Conservation (phyloP, 2,888 invertebrate species). For the Hedychridium roseum region DNA sequence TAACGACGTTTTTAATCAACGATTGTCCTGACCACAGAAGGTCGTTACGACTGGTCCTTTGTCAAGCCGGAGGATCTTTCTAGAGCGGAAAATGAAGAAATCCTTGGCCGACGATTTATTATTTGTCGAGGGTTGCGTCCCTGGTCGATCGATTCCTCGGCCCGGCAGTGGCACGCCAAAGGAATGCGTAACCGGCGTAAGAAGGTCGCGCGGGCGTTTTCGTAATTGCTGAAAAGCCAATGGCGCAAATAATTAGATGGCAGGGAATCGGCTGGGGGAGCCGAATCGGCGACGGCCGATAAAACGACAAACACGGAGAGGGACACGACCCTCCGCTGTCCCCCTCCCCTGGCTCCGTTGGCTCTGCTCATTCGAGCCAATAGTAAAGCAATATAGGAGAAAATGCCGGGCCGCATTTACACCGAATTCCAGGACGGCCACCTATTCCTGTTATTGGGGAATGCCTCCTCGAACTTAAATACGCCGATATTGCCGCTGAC, state of each 20-base stretch:
- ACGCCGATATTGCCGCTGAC: too few relatives aligned
- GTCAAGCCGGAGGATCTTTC: conserved; percentile 8
- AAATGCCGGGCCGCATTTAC: conserved; percentile 51
- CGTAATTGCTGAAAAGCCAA: conserved; percentile 23
- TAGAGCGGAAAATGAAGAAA: too few relatives aligned
- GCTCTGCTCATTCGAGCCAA: conserved; percentile 34
- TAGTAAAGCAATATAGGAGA: conserved; percentile 49
- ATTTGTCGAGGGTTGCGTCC: too few relatives aligned
- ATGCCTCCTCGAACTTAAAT: conserved; percentile 35
- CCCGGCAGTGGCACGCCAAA: conserved; percentile 8
- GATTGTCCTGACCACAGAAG: too few relatives aligned
- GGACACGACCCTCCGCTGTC: conserved; percentile 13
- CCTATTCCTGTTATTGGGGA: conserved; percentile 47
- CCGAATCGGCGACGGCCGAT: conserved; percentile 1
- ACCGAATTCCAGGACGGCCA: conserved; percentile 50
- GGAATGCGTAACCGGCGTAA: conserved; percentile 12
- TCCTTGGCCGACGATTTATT: too few relatives aligned
- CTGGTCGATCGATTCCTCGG: not conserved
- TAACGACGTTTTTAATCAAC: too few relatives aligned
- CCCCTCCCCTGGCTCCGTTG: not conserved
- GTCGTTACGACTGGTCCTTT: too few relatives aligned
- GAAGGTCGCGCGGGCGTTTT: conserved; percentile 13
- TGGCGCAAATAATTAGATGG: conserved; percentile 36
- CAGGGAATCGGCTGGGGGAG: conserved; percentile 3
- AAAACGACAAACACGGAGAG: not conserved